Base-by-base conservation (phyloP, 1,140 invertebrate species). In the Aphidius ervi region DNA sequence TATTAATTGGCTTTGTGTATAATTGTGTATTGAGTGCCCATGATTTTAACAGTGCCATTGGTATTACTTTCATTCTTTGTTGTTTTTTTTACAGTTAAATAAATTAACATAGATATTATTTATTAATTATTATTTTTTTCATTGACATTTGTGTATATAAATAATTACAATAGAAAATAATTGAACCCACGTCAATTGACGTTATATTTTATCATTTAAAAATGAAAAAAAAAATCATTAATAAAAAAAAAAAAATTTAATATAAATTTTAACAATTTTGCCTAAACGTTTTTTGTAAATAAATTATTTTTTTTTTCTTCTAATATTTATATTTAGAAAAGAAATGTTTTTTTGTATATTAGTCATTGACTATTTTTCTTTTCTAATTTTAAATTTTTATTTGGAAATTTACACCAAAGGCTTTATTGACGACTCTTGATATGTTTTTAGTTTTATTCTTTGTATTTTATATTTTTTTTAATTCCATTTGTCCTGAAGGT, bases 31-130 rank as follows among this genome's bases (percentile, higher is more conserved):
- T 48, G 3, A n/a, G 47, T 16, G 43, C 10, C 9, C 46, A 58
- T 58, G 41, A 41, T 48, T 47, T 59, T 42, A 52, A 59, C 58
- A 59, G 58, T 59, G 58, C 48, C 56, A 58, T 41, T 58, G 10
- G 1, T 31, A 31, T 31, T 31, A 31, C 23, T 31, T 31, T 31
- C 23, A 31, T 31, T 31, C 23, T 31, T 58, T 23, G 10, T 42
- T 57, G 7, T 46, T 47, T 57, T 47, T 42, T 42, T 56, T 42
- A 41, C 31, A 45, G 16, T 39, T 39, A 50, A 41, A 7, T 40
- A 10, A 41, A 46, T 49, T 16, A 16, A 42, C 3, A 48, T 48
- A 48, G 47, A 48, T 48, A 7, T 48, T 48, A 46, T 46, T 46
- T 46, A 46, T 46, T 16, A 16, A 46, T 46, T 16, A 16, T 46